phyloP scores from a whole-genome alignment of 2,888 invertebrate genomes.

The Pristionchus fissidentatus region DNA sequence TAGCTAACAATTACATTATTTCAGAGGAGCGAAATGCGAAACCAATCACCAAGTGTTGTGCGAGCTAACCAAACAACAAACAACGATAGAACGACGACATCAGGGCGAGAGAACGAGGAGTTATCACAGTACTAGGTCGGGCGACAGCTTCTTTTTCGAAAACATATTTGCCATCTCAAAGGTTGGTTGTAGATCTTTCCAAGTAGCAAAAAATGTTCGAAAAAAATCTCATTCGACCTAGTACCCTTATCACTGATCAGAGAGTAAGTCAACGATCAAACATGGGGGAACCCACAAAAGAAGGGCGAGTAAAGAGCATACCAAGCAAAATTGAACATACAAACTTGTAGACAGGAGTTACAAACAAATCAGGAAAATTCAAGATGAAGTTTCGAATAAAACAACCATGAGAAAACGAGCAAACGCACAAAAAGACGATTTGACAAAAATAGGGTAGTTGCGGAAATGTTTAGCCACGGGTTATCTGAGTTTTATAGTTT shows the following conservation, averaged over 20 bases:
- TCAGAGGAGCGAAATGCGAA: no score
- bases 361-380: conserved; percentile 1
- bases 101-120: neutral
- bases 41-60: conserved; percentile 35
- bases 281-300: no score
- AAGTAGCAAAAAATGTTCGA: neutral
- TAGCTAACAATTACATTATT: neutral
- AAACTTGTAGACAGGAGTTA: neutral
- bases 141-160: no score
- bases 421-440: neutral
- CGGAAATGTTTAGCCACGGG: conserved; percentile 20
- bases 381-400: conserved; percentile 12
- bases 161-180: no score
- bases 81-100: conserved; percentile 29
- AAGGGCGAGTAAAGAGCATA: neutral
- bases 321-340: conserved; percentile 20
- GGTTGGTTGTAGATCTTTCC: no score
- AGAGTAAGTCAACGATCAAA: neutral
- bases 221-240: no score
- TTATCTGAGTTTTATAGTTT: conserved; percentile 40
- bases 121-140: no score
- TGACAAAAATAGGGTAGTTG: conserved; percentile 1
- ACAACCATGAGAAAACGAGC: neutral
- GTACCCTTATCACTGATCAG: no score
- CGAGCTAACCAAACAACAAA: conserved; percentile 35